Conservation (phyloP, 2,797 vertebrate species). For the Amblyopsis hoosieri region DNA sequence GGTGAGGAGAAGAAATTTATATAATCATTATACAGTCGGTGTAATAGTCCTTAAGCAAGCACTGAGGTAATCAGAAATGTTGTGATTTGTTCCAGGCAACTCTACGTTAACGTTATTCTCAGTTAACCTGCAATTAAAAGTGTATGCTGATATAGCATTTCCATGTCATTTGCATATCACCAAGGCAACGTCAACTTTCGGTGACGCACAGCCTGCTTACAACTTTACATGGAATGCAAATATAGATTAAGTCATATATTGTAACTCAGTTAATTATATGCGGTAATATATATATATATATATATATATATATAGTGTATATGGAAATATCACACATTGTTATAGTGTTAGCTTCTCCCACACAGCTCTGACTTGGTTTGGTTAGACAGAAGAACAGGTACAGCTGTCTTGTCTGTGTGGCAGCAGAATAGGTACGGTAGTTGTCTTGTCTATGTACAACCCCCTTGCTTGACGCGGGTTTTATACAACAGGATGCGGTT, state of each 20-base stretch:
- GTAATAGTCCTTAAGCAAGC: background rate
- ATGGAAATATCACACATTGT: conserved; percentile 54
- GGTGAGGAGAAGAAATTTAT: conserved; percentile 70
- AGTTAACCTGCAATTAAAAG: conserved; percentile 10
- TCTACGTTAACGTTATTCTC: background rate
- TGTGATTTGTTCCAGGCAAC: background rate
- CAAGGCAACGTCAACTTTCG: conserved; percentile 28
- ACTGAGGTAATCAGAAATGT: background rate
- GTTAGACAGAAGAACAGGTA: conserved; percentile 39
- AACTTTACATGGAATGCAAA: conserved; percentile 10
- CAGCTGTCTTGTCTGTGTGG: conserved; percentile 18
- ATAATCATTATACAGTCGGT: background rate
- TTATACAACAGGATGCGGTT: conserved; percentile 79
- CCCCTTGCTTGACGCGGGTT: conserved; percentile 62
- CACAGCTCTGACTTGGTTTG: conserved; percentile 28
- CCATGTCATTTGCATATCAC: conserved; percentile 61
- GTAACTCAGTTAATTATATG: too few relatives aligned
- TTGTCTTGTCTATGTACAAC: conserved; percentile 27
- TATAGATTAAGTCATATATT: background rate
- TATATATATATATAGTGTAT: conserved; percentile 37
- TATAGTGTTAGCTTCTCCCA: conserved; percentile 52
- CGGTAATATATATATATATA: too few relatives aligned
- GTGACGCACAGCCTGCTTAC: conserved; percentile 43
- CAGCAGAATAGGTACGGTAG: conserved; percentile 11
- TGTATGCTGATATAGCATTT: conserved; percentile 37